These are phyloP conservation scores for Disparrhopalites patrizii DNA, from an alignment of 2,888 invertebrate species.

Conservation along the genomic window DNA sequence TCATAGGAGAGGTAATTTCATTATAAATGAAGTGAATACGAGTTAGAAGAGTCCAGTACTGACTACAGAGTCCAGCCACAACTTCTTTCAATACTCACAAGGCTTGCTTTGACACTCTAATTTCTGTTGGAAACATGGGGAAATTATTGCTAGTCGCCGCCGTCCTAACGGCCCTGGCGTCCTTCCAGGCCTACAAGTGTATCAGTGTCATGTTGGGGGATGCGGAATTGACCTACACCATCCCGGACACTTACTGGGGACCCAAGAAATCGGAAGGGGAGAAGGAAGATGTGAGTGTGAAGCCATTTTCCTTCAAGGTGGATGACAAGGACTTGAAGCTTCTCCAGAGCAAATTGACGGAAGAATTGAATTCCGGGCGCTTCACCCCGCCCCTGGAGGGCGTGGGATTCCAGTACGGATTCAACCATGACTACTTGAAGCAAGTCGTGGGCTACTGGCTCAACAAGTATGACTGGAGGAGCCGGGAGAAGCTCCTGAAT, in stretches of 20 bases:
- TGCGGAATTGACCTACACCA: not conserved
- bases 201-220: too few species aligned
- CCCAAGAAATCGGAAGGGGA: conserved; percentile 40
- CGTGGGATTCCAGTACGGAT: conserved; percentile 72
- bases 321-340: conserved; percentile 56
- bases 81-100: too few species aligned
- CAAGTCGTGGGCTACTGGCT: conserved; percentile 74
- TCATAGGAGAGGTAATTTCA: too few species aligned
- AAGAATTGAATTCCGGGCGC: conserved; percentile 55
- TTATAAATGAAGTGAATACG: too few species aligned
- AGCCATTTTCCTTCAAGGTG: conserved; percentile 61
- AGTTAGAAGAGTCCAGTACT: too few species aligned
- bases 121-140: too few species aligned
- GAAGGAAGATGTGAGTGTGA: conserved; percentile 56
- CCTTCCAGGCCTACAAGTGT: too few species aligned
- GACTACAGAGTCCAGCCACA: too few species aligned
- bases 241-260: conserved; percentile 38
- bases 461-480: conserved; percentile 67
- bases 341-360: conserved; percentile 59
- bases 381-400: conserved; percentile 53
- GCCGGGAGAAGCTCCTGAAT: conserved; percentile 68
- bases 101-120: too few species aligned
- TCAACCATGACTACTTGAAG: conserved; percentile 66
- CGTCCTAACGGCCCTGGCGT: too few species aligned
- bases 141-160: too few species aligned